Base-by-base conservation (phyloP, 2,797 vertebrate genomes). In the Acrossocheilus fasciatus region DNA sequence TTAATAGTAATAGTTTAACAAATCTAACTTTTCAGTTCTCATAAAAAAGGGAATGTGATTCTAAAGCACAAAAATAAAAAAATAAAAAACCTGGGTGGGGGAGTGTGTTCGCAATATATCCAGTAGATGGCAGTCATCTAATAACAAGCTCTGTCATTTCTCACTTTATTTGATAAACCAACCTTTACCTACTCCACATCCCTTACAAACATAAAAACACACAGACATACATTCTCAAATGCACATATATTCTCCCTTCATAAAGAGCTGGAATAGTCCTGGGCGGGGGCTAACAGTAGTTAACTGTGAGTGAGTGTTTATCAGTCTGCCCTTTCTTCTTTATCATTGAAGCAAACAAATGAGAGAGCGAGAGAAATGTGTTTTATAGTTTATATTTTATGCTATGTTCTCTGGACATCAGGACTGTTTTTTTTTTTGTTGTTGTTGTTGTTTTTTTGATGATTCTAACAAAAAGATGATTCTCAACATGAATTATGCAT, bases 81-180 rank as follows among this genome's bases (percentile, higher is more conserved):
- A 73, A n/a, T 12, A 68, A 17, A 34, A 41, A 72, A 34, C 4
- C 2, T 64, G 26, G 12, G 15, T 34, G 30, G 30, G 30, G 15
- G 30, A 18, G n/a, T 50, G 39, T 83, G 11, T 78, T 17, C 30
- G 57, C 57, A 70, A 3, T 12, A 12, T 74, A 36, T 68, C 86
- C 88, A 86, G 30, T 52, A 90, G 89, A 84, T 90, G 88, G 84
- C 89, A 89, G 59, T 85, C 39, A 74, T 30, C 66, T 82, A 2
- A 26, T 80, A 10, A 30, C 15, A 54, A 52, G 34, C 20, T 34
- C 14, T 18, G 8, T 10, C 2, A 54, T 79, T 14, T 43, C 30
- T 73, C 52, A 62, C 17, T 78, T 17, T 14, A 39, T 59, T 20
- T n/a, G 17, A 74, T 6, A 26, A 41, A 77, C 4, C 39, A 78